Evolutionary conservation across 2,113 vertebrate genomes (phyloP).

Genomic region (Thoracochromis brauschi): DNA sequence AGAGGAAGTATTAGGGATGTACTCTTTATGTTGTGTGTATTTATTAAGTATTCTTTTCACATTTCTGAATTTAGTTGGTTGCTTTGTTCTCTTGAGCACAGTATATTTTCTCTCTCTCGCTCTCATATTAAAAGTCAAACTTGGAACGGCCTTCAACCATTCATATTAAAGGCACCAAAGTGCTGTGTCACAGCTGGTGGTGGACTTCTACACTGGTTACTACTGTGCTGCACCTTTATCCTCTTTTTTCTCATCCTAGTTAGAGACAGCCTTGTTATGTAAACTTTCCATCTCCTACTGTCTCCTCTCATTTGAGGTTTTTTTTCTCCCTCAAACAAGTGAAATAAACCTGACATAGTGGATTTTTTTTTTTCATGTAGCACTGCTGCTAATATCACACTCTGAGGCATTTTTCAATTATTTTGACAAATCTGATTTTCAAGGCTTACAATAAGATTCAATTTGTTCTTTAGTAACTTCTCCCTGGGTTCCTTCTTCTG

Average conservation of each 20-base stretch:
- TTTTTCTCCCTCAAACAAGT: neutral
- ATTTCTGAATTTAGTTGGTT: neutral
- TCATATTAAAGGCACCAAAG: neutral
- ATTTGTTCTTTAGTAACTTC: slow-evolving; percentile 16
- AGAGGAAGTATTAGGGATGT: neutral
- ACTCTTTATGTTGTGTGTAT: neutral
- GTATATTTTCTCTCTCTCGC: neutral
- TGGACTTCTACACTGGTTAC: neutral
- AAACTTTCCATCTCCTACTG: neutral
- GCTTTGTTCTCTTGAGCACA: neutral
- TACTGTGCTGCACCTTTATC: neutral
- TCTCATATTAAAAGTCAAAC: neutral
- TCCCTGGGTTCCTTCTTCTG: neutral
- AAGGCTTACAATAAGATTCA: neutral
- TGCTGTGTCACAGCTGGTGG: neutral
- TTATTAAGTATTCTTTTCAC: neutral
- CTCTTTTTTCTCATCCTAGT: neutral
- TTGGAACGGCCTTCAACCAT: neutral
- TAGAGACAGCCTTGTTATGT: neutral
- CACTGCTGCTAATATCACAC: neutral
- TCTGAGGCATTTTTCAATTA: neutral
- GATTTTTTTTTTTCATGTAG: neutral
- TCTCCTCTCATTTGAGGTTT: neutral
- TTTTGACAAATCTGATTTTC: neutral
- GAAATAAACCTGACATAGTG: neutral